Base-by-base conservation (phyloP, 2,888 invertebrate species). In the Mamestra brassicae region DNA sequence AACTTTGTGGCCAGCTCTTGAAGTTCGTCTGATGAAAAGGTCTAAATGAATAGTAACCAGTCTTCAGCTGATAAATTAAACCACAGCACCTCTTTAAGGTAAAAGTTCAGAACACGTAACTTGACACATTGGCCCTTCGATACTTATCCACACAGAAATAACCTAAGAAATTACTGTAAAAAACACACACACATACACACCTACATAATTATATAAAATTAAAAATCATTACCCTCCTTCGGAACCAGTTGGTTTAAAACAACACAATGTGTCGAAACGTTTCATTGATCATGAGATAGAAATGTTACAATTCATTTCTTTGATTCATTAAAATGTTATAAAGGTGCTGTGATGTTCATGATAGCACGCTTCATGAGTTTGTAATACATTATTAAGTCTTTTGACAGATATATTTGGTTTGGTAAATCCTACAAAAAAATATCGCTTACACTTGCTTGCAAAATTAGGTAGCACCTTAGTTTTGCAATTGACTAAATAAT, bases 291-390 rank as follows among this genome's bases (percentile, higher is more conserved):
- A 60, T 68, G 17, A 15, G 11, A 42, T 70, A 70, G 64, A 15
- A 50, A 47, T 52, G 11, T 65, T 11, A 60, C 26, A 61, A 64
- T 71, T 58, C 11, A 67, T 65, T 54, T 42, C 4, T 38, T 78
- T 60, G 42, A 62, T 66, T 52, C 55, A 77, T 78, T 68, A 34
- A 62, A 69, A 52, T 79, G 11, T 54, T 57, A 66, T 63, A 77
- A 76, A 76, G 52, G 58, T 60, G n/a, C 52, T 63, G 74, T 63
- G 74, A 87, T 85, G 75, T 64, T 76, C 75, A 71, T 58, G 50
- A 72, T 74, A 81, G n/a, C 77, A 84, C 82, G 88, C 84, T 87
- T 74, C 84, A 79, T 62, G 11, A 61, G 65, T 63, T 81, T 63
- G 38, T 50, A 73, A 86, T 84, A 68, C 71, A 67, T 68, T 78